Conservation (phyloP, 2,113 vertebrate genomes). For the Anseranas semipalmata region DNA sequence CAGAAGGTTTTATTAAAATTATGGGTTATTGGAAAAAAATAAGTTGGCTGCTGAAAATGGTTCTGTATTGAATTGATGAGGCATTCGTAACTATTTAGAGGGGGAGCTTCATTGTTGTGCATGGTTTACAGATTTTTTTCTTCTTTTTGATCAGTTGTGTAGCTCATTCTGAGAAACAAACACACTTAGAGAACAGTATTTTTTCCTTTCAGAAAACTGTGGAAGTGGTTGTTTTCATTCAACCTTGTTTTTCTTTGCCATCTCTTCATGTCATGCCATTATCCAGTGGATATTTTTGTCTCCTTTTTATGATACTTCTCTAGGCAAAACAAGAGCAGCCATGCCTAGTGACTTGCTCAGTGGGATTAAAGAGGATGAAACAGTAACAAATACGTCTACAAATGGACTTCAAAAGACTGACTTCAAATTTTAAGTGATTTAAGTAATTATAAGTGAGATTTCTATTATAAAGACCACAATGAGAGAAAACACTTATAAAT, state of each 20-base stretch:
- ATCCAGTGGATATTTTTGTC: background rate
- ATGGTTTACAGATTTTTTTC: background rate
- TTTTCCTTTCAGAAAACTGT: background rate
- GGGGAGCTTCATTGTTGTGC: background rate
- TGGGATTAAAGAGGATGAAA: background rate
- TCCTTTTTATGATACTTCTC: constrained; percentile 12
- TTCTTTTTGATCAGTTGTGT: background rate
- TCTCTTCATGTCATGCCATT: background rate
- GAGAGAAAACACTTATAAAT: background rate
- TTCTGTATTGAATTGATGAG: constrained; percentile 6
- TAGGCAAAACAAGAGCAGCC: constrained; percentile 7
- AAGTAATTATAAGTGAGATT: background rate
- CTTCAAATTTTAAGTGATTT: background rate
- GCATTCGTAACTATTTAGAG: constrained; percentile 9
- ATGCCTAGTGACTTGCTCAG: background rate
- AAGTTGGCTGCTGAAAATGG: constrained; percentile 7
- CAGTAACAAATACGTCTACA: background rate
- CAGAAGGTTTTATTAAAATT: constrained; percentile 39
- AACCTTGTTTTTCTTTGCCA: background rate
- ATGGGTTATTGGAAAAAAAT: background rate
- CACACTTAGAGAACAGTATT: background rate
- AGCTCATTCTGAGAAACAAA: background rate
- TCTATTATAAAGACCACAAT: background rate
- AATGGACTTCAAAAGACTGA: background rate
- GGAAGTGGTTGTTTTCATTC: background rate